Percentiles rank a stretch among this genome's conserved stretches.
These are phyloP conservation scores for Poecilia velifera DNA, from an alignment of 2,797 vertebrate genomes.

Conservation along the genomic window DNA sequence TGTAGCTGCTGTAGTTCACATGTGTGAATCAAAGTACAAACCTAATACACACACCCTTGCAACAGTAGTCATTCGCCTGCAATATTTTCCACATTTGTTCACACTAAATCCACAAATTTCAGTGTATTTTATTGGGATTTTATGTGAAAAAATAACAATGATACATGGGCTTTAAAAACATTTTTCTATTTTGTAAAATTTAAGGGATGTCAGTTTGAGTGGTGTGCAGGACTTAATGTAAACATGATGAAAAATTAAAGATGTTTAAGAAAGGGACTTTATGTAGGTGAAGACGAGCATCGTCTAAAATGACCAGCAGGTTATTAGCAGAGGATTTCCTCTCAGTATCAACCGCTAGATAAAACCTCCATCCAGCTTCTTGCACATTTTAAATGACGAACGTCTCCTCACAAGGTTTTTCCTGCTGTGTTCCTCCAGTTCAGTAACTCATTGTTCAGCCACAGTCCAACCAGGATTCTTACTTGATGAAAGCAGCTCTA, in stretches of 20 bases:
- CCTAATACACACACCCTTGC: background rate
- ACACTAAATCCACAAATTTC: background rate
- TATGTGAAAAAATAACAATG: background rate
- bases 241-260: background rate
- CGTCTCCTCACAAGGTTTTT: background rate
- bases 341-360: background rate
- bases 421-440: background rate
- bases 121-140: background rate
- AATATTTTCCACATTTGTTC: background rate
- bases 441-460: background rate
- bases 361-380: background rate
- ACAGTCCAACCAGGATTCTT: background rate
- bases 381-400: background rate
- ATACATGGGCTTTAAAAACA: background rate
- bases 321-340: background rate
- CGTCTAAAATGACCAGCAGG: background rate
- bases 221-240: background rate
- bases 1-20: slow-evolving; percentile 53
- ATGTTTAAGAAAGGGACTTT: background rate
- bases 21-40: slow-evolving; percentile 45
- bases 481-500: background rate
- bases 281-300: background rate
- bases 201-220: background rate
- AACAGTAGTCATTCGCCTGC: background rate
- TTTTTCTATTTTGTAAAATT: background rate